Percentiles rank a stretch among this genome's conserved stretches.
These are phyloP conservation scores for Rachycentron canadum DNA, from an alignment of 2,797 vertebrate species.

Conservation along the genomic window DNA sequence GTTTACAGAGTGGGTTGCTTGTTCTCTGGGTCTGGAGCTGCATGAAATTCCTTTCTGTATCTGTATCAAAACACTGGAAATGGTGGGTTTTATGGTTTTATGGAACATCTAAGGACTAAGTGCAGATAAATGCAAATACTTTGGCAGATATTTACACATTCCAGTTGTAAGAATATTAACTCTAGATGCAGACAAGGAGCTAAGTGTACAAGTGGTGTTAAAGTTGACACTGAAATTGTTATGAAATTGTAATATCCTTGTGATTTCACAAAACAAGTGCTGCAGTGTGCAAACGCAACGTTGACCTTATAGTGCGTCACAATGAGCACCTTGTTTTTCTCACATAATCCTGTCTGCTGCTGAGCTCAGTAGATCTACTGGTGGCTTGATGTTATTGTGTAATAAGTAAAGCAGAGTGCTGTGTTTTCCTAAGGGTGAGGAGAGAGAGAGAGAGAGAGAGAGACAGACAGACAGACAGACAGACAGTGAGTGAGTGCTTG, in stretches of 20 bases:
- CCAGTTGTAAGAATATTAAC: neutral
- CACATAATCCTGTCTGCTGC: constrained; percentile 50
- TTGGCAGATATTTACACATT: neutral
- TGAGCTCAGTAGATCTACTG: constrained; percentile 16
- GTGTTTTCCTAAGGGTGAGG: constrained; percentile 32
- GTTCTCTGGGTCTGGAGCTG: constrained; percentile 3
- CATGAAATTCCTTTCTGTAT: constrained; percentile 41
- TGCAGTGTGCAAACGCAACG: constrained; percentile 20
- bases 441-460: constrained; percentile 2
- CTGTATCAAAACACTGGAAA: constrained; percentile 52
- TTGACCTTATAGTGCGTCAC: constrained; percentile 6
- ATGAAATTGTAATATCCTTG: constrained; percentile 41
- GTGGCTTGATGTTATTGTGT: constrained; percentile 55
- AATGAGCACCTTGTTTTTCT: constrained; percentile 69
- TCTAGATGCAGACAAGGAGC: neutral
- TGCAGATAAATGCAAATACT: constrained; percentile 4
- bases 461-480: too few relatives aligned
- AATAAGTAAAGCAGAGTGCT: constrained; percentile 54
- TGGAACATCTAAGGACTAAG: constrained; percentile 10
- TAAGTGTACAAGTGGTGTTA: neutral
- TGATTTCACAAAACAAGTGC: constrained; percentile 44
- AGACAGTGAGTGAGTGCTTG: neutral
- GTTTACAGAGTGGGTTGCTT: constrained; percentile 38
- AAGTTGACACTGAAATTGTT: constrained; percentile 39
- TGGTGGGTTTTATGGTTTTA: constrained; percentile 12